These are phyloP conservation scores for Pachydiplax longipennis DNA, from an alignment of 2,888 invertebrate genomes.

Conservation along the genomic window DNA sequence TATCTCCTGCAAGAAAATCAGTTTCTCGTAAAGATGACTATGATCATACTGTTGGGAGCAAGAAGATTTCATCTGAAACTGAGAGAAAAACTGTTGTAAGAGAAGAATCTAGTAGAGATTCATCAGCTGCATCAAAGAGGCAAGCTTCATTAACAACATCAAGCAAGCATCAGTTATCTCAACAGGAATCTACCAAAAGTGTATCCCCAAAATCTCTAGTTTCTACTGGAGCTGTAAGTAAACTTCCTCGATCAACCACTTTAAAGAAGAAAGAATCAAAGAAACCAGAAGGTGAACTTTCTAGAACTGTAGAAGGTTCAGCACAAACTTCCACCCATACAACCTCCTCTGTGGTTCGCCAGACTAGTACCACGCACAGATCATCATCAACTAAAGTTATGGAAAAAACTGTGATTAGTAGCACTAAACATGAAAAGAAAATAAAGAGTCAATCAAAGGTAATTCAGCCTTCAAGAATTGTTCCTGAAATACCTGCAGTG, in stretches of 20 bases:
- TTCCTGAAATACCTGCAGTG: background rate
- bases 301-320: background rate
- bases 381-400: background rate
- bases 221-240: background rate
- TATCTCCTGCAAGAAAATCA: background rate
- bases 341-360: background rate
- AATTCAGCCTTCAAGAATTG: background rate
- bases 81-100: background rate
- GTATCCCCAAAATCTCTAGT: background rate
- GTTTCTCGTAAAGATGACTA: background rate
- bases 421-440: background rate
- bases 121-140: background rate
- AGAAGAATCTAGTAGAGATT: background rate
- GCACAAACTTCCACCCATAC: background rate
- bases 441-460: background rate
- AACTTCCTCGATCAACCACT: background rate
- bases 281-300: background rate
- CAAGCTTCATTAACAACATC: background rate
- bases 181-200: background rate
- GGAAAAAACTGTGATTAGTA: background rate
- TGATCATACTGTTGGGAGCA: background rate
- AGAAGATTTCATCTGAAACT: background rate
- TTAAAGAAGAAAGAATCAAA: background rate
- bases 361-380: conserved; percentile 5
- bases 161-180: background rate